phyloP scores from a whole-genome alignment of 2,797 vertebrate species.

The Arnoldichthys spilopterus region DNA sequence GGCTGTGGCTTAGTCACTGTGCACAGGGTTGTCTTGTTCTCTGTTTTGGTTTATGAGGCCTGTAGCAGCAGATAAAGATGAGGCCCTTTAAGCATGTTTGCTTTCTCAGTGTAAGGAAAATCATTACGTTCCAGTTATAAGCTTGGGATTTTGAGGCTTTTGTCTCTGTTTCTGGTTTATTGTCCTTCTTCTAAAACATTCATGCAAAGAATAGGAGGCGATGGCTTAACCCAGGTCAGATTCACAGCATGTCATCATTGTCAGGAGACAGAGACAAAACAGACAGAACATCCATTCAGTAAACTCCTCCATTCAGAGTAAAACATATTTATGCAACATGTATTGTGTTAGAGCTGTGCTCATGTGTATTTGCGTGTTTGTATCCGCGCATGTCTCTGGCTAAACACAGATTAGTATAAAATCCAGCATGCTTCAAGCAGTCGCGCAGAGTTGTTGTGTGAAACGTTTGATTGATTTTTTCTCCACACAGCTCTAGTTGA shows the following conservation, averaged over 20 bases:
- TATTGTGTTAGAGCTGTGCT: neutral
- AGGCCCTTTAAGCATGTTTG: constrained; percentile 29
- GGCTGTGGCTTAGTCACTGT: neutral
- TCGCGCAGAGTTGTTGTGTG: neutral
- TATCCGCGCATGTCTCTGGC: neutral
- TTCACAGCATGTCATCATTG: constrained; percentile 13
- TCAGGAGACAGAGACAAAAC: constrained; percentile 4
- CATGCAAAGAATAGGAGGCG: constrained; percentile 18
- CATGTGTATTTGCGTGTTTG: constrained; percentile 11
- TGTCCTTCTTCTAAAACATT: constrained; percentile 23
- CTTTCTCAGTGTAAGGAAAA: constrained; percentile 29
- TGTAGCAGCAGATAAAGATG: constrained; percentile 39
- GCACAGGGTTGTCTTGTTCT: neutral
- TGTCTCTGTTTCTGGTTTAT: constrained; percentile 35
- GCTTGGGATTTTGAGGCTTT: constrained; percentile 21
- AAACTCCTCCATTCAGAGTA: neutral
- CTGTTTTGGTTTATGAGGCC: constrained; percentile 17
- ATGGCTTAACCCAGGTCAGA: constrained; percentile 22
- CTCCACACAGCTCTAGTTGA: neutral
- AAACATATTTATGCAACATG: constrained; percentile 6
- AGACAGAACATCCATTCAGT: constrained; percentile 15
- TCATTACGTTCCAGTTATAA: constrained; percentile 39
- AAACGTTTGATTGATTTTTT: constrained; percentile 8
- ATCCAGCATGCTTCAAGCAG: constrained; percentile 13
- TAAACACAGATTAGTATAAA: constrained; percentile 32